These are phyloP conservation scores for Junonia oenone DNA, from an alignment of 2,888 invertebrate genomes.

Conservation along the genomic window DNA sequence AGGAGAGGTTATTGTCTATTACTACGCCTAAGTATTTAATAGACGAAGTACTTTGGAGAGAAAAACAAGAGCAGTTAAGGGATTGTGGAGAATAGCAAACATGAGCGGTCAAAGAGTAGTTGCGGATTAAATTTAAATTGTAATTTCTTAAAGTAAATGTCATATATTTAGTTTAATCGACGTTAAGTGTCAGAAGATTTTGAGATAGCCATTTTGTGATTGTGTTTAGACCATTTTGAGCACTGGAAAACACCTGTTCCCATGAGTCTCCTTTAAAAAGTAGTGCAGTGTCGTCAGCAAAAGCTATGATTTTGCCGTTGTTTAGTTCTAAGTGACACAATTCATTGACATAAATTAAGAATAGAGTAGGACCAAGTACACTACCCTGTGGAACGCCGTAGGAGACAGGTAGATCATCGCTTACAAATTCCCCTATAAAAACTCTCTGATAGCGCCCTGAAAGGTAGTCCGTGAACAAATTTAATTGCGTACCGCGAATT, in stretches of 20 bases:
- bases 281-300: constrained; percentile 19
- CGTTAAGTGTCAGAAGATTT: neutral
- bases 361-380: constrained; percentile 16
- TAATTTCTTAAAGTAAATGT: no score
- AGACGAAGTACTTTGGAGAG: no score
- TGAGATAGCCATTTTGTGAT: neutral
- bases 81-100: no score
- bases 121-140: no score
- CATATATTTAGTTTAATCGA: no score
- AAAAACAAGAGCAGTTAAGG: no score
- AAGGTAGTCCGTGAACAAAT: no score
- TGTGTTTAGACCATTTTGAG: neutral
- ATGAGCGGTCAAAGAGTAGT: no score
- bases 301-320: constrained; percentile 11
- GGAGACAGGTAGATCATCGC: neutral
- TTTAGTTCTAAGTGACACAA: constrained; percentile 9
- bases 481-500: no score
- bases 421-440: neutral
- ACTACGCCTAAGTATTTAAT: no score
- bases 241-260: neutral
- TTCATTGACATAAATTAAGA: constrained; percentile 20
- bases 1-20: no score
- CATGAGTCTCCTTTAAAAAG: constrained; percentile 12
- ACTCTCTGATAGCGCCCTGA: no score
- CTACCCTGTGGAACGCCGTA: constrained; percentile 5